Conservation (phyloP, 2,888 invertebrate genomes). For the Tachystola acroxantha region DNA sequence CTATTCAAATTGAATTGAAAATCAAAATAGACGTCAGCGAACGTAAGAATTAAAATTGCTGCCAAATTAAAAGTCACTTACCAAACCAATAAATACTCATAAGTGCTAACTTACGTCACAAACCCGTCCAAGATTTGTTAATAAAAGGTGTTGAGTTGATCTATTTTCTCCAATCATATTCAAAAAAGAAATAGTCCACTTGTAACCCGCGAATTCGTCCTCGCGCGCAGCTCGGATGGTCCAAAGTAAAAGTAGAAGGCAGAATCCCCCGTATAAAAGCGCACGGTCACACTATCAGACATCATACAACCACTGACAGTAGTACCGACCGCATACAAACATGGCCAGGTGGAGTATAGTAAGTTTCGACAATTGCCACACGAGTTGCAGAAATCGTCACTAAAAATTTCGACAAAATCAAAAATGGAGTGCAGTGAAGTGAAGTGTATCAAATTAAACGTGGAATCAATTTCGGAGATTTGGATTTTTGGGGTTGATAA, state of each 20-base stretch:
- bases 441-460: conserved; percentile 16
- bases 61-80: too few relatives aligned
- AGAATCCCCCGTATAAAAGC: conserved; percentile 64
- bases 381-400: too few relatives aligned
- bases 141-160: too few relatives aligned
- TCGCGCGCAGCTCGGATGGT: conserved; percentile 34
- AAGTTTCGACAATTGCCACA: conserved; percentile 35
- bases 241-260: conserved; percentile 69
- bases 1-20: too few relatives aligned
- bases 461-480: too few relatives aligned
- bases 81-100: too few relatives aligned
- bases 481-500: too few relatives aligned
- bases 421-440: conserved; percentile 61
- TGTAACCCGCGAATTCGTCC: conserved; percentile 39
- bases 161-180: too few relatives aligned
- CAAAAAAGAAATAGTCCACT: conserved; percentile 48
- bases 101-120: too few relatives aligned
- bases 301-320: conserved; percentile 57
- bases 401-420: conserved; percentile 1
- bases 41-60: too few relatives aligned
- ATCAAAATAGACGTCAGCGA: too few relatives aligned
- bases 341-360: conserved; percentile 73
- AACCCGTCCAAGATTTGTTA: too few relatives aligned
- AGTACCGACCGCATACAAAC: conserved; percentile 39
- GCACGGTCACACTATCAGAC: conserved; percentile 30